These are phyloP conservation scores for Ormia ochracea DNA, from an alignment of 2,888 invertebrate genomes.

Conservation along the genomic window DNA sequence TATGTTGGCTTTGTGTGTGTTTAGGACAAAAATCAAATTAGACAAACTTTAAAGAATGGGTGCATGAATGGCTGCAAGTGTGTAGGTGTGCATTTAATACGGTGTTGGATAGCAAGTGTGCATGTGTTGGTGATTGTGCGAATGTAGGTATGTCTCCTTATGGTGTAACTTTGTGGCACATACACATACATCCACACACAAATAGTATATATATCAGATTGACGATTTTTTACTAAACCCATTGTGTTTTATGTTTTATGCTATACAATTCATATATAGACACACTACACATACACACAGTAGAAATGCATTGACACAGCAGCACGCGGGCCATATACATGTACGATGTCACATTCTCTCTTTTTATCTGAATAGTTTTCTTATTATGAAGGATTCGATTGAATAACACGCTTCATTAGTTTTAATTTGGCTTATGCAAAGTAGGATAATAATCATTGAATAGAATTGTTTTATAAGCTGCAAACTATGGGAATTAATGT, in stretches of 20 bases:
- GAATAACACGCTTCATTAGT: slow-evolving; percentile 45
- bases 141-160: neutral
- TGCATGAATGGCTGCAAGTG: neutral
- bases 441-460: neutral
- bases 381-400: slow-evolving; percentile 30
- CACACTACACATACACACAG: neutral
- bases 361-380: neutral
- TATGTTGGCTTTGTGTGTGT: neutral
- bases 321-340: neutral
- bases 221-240: slow-evolving; percentile 5
- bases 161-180: neutral
- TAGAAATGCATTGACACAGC: neutral
- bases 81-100: neutral
- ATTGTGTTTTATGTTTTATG: neutral
- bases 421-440: slow-evolving; percentile 46
- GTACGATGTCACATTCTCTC: neutral
- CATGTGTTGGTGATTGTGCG: too few relatives aligned
- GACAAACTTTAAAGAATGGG: slow-evolving; percentile 16
- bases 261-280: neutral
- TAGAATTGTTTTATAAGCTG: neutral
- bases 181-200: neutral
- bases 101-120: neutral
- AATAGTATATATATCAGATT: slow-evolving; percentile 17
- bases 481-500: slow-evolving; percentile 13
- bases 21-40: slow-evolving; percentile 35